phyloP scores from a whole-genome alignment of 2,113 vertebrate species.

The Chloebia gouldiae region DNA sequence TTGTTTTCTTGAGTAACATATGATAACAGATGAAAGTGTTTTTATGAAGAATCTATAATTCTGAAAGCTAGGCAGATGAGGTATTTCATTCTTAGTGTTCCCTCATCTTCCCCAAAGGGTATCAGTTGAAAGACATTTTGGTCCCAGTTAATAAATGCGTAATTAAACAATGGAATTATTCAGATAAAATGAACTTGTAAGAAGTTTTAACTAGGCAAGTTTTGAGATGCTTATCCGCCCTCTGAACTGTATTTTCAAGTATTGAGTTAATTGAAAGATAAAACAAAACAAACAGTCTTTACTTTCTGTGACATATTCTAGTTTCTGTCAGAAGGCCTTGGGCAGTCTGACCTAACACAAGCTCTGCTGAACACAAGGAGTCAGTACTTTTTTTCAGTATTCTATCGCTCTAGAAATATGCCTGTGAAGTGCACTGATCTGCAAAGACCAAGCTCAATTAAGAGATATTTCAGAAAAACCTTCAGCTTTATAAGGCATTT shows the following conservation, averaged over 20 bases:
- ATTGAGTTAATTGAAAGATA: background rate
- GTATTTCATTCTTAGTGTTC: background rate
- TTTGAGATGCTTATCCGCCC: background rate
- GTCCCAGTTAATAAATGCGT: background rate
- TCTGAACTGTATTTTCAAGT: background rate
- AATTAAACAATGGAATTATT: background rate
- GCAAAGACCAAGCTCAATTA: background rate
- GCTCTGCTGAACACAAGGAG: background rate
- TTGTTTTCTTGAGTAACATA: background rate
- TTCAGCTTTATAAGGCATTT: background rate
- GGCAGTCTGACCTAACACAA: background rate
- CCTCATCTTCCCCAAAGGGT: background rate
- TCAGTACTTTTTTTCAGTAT: background rate
- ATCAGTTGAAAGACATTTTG: background rate
- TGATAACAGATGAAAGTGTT: background rate
- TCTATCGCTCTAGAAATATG: background rate
- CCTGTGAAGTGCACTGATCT: background rate
- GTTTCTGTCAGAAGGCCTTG: background rate
- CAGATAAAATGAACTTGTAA: background rate
- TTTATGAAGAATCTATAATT: background rate
- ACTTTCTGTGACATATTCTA: background rate
- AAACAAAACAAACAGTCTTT: background rate
- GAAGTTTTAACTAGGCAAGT: background rate
- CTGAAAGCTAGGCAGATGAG: background rate
- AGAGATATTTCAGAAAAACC: background rate